Conservation (phyloP, 2,797 vertebrate species). For the Siniperca scherzeri region DNA sequence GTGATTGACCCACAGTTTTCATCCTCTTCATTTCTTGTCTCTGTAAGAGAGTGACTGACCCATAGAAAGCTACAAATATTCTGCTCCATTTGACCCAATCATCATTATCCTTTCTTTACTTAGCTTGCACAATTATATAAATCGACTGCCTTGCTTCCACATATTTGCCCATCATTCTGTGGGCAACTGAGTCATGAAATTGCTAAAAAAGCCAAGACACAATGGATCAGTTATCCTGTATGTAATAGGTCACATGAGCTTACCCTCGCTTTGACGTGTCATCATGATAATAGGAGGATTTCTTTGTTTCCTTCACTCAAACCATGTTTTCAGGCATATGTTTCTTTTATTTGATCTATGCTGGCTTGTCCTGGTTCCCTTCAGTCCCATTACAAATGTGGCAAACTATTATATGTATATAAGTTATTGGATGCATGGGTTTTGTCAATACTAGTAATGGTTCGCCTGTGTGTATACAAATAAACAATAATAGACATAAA, state of each 20-base stretch:
- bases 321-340: not conserved
- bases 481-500: not conserved
- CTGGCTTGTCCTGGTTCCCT: not conserved
- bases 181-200: slow-evolving; percentile 27
- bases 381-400: not conserved
- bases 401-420: not conserved
- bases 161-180: slow-evolving; percentile 25
- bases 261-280: slow-evolving; percentile 10
- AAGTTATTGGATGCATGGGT: not conserved
- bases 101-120: slow-evolving; percentile 60
- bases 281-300: slow-evolving; percentile 5
- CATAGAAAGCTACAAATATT: slow-evolving; percentile 40
- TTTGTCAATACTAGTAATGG: not conserved
- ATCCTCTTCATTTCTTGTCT: slow-evolving; percentile 2
- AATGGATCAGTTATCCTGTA: slow-evolving; percentile 33
- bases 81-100: slow-evolving; percentile 62
- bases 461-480: too few species aligned
- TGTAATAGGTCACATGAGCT: slow-evolving; percentile 17
- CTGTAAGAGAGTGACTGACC: slow-evolving; percentile 41
- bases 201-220: slow-evolving; percentile 14
- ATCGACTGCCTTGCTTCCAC: slow-evolving; percentile 32
- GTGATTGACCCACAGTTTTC: slow-evolving; percentile 4
- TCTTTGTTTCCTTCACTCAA: not conserved
- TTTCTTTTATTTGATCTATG: not conserved
- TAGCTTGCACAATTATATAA: slow-evolving; percentile 50